Base-by-base conservation (phyloP, 1,140 invertebrate species). In the Limonius californicus region DNA sequence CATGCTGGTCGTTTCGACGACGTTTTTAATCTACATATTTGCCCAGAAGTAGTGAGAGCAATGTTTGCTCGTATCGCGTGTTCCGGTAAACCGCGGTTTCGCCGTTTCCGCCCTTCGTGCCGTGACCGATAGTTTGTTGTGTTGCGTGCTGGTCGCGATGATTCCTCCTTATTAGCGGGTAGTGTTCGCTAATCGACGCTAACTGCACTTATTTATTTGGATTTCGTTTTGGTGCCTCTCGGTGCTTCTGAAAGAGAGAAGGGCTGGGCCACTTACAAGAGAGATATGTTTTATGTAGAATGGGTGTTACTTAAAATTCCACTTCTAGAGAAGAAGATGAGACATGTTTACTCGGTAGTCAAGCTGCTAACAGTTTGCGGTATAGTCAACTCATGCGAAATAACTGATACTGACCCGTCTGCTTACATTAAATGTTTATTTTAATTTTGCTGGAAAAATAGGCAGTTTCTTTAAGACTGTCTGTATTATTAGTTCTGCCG, bases 21-120 rank as follows among this genome's bases (percentile, higher is more conserved):
- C 16, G n/a, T 45, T 18, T 50, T 19, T 2, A 50, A 50, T 50
- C 45, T 50, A n/a, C n/a, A n/a, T n/a, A 50, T 50, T 50, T 50
- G n/a, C 45, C 19, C 19, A 50, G n/a, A 8, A 50, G 16, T 50
- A 50, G 16, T 19, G 45, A 15, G 42, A 50, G n/a, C 20, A 18
- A 50, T 50, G 20, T 21, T 50, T 50, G 45, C 45, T 50, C 45
- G 20, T 50, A 50, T 50, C 45, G 45, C 45, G 45, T 50, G 45
- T 50, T 50, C 45, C 45, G 45, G 45, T 50, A 21, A 50, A 50
- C 43, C 54, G 14, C 39, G 32, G 50, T 32, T 57, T 57, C 19
- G 35, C 50, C 11, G 21, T 53, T 53, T 23, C 39, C 57, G 42
- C 57, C 39, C 20, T 19, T 32, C n/a, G 23, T 27, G n/a, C 15